Base-by-base conservation (phyloP, 2,797 vertebrate genomes). In the Crossoptilon crossoptilon region DNA sequence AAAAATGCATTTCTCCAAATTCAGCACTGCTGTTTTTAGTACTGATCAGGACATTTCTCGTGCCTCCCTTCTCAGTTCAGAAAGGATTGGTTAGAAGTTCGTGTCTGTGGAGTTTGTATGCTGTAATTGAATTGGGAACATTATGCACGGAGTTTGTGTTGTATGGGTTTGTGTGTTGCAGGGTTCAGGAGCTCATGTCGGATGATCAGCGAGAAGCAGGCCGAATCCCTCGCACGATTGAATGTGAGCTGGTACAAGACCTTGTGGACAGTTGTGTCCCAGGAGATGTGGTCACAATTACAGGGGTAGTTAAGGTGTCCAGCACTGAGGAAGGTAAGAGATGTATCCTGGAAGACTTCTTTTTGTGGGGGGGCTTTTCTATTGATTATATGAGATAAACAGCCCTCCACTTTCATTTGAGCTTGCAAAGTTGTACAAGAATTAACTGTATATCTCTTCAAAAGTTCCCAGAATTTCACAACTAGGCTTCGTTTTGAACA, bases 261-360 rank as follows among this genome's bases (percentile, higher is more conserved):
- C 98, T 99, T 15, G 99, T 99, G 86, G 99, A 99, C 97, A 99
- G 99, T 97, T 99, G 99, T 83, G 99, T 99, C 27, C 99, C 99
- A 0, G 99, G 99, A 91, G 99, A 99, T 96, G 98, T 98, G 4
- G 98, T 99, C 48, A 99, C 98, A 3, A 85, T 99, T 70, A 98
- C 98, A 0, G 99, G 99, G 27, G 97, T 98, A 46, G 99, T 99
- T 48, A 98, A 99, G 97, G 99, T 99, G 39, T 98, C 98, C 12
- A 99, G 97, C 78, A 96, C 97, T 2, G 99, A 99, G 71, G 98
- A 98, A 95, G 98, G 99, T 99, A 97, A 89, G 27, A 64, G 29
- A 9, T 7, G 53, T 58, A 15, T 21, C 58, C 87, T 10, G 19
- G 6, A 72, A 39, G 6, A 49, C 24, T 58, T 91, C 80, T 29